Evolutionary conservation across 2,888 invertebrate genomes (phyloP), one percentile per base, ranked within the genome.

Genomic region (Heliconius hortense): DNA sequence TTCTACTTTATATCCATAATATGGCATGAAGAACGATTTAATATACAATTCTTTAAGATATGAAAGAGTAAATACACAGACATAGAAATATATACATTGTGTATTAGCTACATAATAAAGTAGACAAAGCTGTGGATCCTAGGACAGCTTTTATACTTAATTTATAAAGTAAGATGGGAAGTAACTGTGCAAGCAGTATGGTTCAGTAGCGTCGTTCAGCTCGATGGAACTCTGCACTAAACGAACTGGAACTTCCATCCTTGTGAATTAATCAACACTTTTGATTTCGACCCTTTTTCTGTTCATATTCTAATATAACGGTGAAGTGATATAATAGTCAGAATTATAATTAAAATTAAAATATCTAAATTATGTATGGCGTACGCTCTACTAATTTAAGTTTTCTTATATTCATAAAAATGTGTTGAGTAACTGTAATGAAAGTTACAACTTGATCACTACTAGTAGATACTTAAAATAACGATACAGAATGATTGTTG

Each of bases 201-300:
- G 18, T 4, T 5, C 15, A 67, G 26, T 43, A 24, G 67, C 26
- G 43, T 53, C 26, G 68, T 28, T 53, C 28, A 28, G 68, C 43
- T 28, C 48, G 26, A 48, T 21, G 31, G 48, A 18, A 53, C 28
- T 28, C n/a, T n/a, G n/a, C 53, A 56, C 28, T 21, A 53, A 53
- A 53, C 68, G 31, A 28, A n/a, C 26, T 67, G 67, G 66, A 66
- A 48, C 43, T 11, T 68, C 7, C n/a, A 10, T 48, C 53, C 53
- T 53, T 69, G 53, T 69, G 13, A 69, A 69, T 69, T 53, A 69
- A 31, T 53, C 56, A 28, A 69, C 53, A 69, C 68, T 69, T 53
- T 69, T 53, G 53, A 21, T 69, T 69, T 69, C 68, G 28, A 53
- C 28, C 31, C 13, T 56, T 69, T 68, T 48, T 69, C 68, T 21